phyloP scores from a whole-genome alignment of 2,113 vertebrate genomes.

The Eleginops maclovinus region DNA sequence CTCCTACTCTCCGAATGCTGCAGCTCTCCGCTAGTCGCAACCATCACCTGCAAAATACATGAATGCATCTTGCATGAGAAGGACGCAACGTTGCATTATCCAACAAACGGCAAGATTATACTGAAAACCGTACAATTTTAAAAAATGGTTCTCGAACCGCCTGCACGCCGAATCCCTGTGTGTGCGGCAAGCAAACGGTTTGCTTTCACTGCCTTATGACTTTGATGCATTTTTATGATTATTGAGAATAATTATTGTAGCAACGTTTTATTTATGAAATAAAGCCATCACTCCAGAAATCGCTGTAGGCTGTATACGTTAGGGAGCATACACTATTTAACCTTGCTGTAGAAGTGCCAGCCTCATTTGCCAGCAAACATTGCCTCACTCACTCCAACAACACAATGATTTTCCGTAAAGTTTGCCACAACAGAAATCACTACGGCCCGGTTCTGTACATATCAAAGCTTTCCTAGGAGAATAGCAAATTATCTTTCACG shows the following conservation, averaged over 20 bases:
- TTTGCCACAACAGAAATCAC: slow-evolving; percentile 79
- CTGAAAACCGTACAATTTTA: slow-evolving; percentile 72
- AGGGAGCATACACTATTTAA: slow-evolving; percentile 85
- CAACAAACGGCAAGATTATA: slow-evolving; percentile 66
- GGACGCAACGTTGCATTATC: slow-evolving; percentile 85
- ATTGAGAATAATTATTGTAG: slow-evolving; percentile 86
- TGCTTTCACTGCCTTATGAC: slow-evolving; percentile 81
- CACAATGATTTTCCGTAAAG: slow-evolving; percentile 82
- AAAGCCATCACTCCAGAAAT: slow-evolving; percentile 85
- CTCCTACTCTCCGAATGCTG: slow-evolving; percentile 80
- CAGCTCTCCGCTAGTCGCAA: slow-evolving; percentile 87
- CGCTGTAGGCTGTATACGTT: slow-evolving; percentile 88
- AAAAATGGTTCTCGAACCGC: slow-evolving; percentile 85
- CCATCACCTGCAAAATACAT: slow-evolving; percentile 81
- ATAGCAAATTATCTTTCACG: slow-evolving; percentile 57
- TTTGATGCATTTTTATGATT: slow-evolving; percentile 76
- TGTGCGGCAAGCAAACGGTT: slow-evolving; percentile 59
- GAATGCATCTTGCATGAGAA: slow-evolving; percentile 91
- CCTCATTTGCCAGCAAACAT: slow-evolving; percentile 78
- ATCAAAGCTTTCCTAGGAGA: slow-evolving; percentile 63
- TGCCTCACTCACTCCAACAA: slow-evolving; percentile 83
- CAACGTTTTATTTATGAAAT: slow-evolving; percentile 89
- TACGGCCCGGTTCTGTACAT: slow-evolving; percentile 75
- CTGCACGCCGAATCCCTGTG: slow-evolving; percentile 83
- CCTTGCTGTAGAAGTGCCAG: slow-evolving; percentile 92